phyloP scores from a whole-genome alignment of 64 coral and sea anemone species.

The Porites australiensis region DNA sequence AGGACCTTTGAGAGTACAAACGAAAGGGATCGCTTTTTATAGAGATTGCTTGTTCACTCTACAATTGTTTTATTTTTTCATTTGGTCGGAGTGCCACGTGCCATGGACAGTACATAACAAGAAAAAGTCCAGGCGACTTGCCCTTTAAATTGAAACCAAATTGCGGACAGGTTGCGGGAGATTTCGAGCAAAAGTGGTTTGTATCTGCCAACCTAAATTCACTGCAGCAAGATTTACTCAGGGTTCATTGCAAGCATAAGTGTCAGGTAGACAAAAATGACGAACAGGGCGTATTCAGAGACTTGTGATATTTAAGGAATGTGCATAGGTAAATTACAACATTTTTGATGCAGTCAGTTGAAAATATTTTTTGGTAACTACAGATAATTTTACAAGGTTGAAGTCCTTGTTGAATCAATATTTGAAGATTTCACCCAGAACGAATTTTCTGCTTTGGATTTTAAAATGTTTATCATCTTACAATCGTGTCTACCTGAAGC shows the following conservation, averaged over 20 bases:
- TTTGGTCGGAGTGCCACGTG: too few relatives aligned
- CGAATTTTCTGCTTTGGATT: background rate
- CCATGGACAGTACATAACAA: too few relatives aligned
- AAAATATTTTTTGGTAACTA: background rate
- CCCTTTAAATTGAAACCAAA: too few relatives aligned
- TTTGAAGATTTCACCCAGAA: background rate
- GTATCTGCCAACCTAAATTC: background rate
- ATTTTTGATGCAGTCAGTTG: background rate
- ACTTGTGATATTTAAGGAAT: background rate
- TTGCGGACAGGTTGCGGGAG: too few relatives aligned
- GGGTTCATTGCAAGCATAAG: background rate
- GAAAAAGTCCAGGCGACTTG: too few relatives aligned
- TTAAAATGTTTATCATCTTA: too few relatives aligned
- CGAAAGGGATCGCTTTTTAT: too few relatives aligned
- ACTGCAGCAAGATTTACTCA: background rate
- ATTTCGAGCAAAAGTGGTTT: too few relatives aligned
- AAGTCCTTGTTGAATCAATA: conserved; percentile 9
- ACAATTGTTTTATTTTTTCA: too few relatives aligned
- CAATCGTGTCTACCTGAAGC: too few relatives aligned
- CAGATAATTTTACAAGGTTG: background rate
- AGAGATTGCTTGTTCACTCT: too few relatives aligned
- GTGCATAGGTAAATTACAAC: background rate
- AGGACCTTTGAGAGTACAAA: too few relatives aligned
- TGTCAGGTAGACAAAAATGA: background rate
- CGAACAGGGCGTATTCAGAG: background rate